Evolutionary conservation across 2,888 invertebrate species (phyloP).

Genomic region (Oithona nana): DNA sequence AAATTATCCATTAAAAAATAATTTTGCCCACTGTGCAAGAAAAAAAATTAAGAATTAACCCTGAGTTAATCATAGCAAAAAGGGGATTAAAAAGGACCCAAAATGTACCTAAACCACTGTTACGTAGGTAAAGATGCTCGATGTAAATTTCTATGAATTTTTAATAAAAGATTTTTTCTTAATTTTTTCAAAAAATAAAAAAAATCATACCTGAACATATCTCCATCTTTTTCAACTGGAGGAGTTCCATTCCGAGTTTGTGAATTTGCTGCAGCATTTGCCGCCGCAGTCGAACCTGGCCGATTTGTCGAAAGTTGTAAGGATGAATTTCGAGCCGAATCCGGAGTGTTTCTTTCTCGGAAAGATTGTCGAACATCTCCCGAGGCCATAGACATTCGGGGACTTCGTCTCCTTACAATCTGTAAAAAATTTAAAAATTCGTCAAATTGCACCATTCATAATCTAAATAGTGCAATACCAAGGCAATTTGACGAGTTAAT

Average conservation of each 20-base stretch:
- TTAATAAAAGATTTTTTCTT: no score
- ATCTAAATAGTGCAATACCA: neutral
- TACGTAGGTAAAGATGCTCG: neutral
- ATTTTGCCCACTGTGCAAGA: no score
- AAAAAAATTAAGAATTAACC: no score
- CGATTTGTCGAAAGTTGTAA: neutral
- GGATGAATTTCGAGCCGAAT: neutral
- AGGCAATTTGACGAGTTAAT: neutral
- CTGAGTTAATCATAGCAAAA: no score
- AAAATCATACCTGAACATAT: neutral
- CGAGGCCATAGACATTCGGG: conserved; percentile 9
- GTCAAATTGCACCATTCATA: neutral
- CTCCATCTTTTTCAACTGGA: neutral
- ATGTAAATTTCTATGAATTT: no score
- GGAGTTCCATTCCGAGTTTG: neutral
- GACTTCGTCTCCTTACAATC: conserved; percentile 4
- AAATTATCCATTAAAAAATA: no score
- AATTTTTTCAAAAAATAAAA: no score
- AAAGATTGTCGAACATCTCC: conserved; percentile 6
- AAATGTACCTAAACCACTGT: no score
- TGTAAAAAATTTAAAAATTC: neutral
- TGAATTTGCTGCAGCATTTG: no score
- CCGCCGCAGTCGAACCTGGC: neutral
- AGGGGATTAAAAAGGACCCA: no score
- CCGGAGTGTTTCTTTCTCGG: neutral